Conservation (phyloP, 2,797 vertebrate genomes). For the Phoeniculus purpureus region DNA sequence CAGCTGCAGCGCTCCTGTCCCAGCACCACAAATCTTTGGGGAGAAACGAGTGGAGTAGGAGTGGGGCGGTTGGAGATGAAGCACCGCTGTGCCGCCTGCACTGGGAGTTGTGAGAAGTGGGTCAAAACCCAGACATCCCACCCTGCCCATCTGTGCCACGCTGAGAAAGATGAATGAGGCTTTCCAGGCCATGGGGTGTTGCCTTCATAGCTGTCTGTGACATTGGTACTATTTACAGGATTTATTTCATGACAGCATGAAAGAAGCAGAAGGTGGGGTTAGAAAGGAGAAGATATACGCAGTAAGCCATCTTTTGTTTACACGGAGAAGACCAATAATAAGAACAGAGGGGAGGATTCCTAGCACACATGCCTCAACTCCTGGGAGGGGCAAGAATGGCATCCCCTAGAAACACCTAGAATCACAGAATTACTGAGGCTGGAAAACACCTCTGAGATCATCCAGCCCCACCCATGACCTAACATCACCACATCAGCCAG, state of each 20-base stretch:
- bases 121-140: not conserved
- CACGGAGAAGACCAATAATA: not conserved
- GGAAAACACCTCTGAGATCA: too few species aligned
- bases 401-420: not conserved
- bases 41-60: not conserved
- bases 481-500: too few species aligned
- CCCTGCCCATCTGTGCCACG: not conserved
- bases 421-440: too few species aligned
- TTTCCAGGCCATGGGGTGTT: not conserved
- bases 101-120: not conserved
- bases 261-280: not conserved
- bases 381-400: rapidly evolving
- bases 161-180: not conserved
- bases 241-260: not conserved
- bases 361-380: not conserved
- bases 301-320: not conserved
- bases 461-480: too few species aligned
- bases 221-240: not conserved
- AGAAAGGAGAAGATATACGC: not conserved
- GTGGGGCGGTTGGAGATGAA: not conserved
- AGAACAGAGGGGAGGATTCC: not conserved
- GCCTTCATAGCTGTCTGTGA: not conserved
- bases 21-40: not conserved
- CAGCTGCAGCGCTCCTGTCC: not conserved
- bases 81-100: rapidly evolving